Base-by-base conservation (phyloP, 2,113 vertebrate species). In the Sinocyclocheilus anophthalmus region DNA sequence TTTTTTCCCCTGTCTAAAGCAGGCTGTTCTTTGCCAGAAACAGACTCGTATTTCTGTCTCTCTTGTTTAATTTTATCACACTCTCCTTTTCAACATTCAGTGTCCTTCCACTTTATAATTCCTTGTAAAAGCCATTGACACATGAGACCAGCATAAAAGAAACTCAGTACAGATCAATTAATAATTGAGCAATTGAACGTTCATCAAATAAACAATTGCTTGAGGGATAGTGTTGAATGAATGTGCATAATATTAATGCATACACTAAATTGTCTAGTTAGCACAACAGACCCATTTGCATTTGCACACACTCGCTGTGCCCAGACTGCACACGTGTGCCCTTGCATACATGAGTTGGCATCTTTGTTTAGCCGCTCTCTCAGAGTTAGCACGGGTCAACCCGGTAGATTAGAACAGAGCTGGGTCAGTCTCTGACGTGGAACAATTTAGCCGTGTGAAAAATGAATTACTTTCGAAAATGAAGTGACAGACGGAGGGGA, bases 401-500 rank as follows among this genome's bases (percentile, higher is more conserved):
- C 95, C 93, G 92, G 94, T 95, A 96, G 95, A 96, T 96, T 96
- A 96, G 94, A 93, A 94, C 93, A 94, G 95, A 96, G 95, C 77
- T 67, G 81, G 94, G 94, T 93, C 94, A 91, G 93, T 90, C 94
- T 95, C 93, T 93, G 94, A 93, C 91, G 94, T 92, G 93, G 92
- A 95, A 93, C 94, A 95, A 95, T 96, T 96, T 96, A 94, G 93
- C 94, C 93, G 95, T 95, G 95, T 96, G 95, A 96, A 96, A 96
- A 94, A 87, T 94, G 95, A 97, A 96, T 96, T 96, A 96, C 95
- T 95, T 95, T 95, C 94, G 95, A 96, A 95, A 95, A 96, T 96
- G 94, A 93, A 95, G 94, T 96, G 96, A 96, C 95, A 96, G 95
- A 95, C 95, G 95, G 81, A 95, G 96, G 94, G 95, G 94, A 96